Percentiles rank a stretch among this genome's conserved stretches.
phyloP scores from a whole-genome alignment of 2,113 vertebrate species.

The Bucco capensis region DNA sequence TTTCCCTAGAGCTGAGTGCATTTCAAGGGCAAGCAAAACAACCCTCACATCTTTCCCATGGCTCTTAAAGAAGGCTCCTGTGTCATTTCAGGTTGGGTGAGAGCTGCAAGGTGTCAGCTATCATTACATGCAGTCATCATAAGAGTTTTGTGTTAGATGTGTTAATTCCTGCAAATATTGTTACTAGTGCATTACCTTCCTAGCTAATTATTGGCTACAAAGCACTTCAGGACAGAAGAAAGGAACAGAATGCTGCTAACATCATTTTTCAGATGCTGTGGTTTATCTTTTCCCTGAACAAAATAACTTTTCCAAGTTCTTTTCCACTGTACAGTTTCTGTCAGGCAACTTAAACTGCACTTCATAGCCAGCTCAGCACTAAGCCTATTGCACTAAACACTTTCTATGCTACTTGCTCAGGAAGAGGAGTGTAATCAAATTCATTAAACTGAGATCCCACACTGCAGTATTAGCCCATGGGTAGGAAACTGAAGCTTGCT shows the following conservation, averaged over 20 bases:
- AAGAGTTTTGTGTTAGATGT: background rate
- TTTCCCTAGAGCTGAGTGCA: background rate
- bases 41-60: background rate
- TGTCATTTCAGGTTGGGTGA: background rate
- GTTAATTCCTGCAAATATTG: background rate
- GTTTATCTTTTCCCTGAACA: background rate
- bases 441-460: conserved; percentile 25
- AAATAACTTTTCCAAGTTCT: background rate
- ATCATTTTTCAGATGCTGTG: background rate
- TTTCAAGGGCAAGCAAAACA: background rate
- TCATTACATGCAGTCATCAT: background rate
- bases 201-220: background rate
- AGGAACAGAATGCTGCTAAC: background rate
- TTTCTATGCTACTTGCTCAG: conserved; percentile 5
- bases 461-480: background rate
- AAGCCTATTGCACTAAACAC: conserved; percentile 26
- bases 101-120: background rate
- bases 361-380: conserved; percentile 32
- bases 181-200: background rate
- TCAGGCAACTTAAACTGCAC: background rate
- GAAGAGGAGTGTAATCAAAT: conserved; percentile 12
- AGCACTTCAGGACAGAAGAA: background rate
- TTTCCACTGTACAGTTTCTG: background rate
- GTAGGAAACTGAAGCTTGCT: conserved; percentile 25
- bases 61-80: background rate